Evolutionary conservation across 2,113 vertebrate species (phyloP), one percentile per base, ranked within the genome.

Genomic region (Nesospiza acunhae): DNA sequence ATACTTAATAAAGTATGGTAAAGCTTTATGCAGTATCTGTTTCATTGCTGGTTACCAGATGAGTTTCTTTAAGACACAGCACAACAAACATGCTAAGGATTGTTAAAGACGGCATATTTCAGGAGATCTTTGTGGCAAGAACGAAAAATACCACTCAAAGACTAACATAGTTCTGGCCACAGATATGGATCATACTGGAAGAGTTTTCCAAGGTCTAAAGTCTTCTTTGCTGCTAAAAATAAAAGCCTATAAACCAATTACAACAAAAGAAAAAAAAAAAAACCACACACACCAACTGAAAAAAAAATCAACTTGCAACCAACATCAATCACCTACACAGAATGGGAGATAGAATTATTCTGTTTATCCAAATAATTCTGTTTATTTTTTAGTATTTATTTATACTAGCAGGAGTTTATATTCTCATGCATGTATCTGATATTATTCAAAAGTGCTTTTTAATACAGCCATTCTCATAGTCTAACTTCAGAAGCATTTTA

Each of bases 221-320:
- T 42, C 17, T n/a, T 69, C 14, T 81, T 59, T 63, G 33, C 35
- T 87, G 9, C 59, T 63, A 58, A 21, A 77, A 81, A 86, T 49
- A 83, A 26, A 26, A 60, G 22, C 15, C 1, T 73, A 56, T 24
- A 44, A 66, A 41, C 24, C 33, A 79, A 23, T 22, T 68, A 31
- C 15, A 42, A 15, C 9, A 37, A 41, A 10, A 56, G 13, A 13
- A 19, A 47, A 33, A 4, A 20, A 24, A 47, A 33, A 24, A 47
- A 28, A 24, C 8, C 41, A 6, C 41, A 42, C 15, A 6, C 27
- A 22, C 1, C 7, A 37, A 50, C 11, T 0, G 0, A 28, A 8
- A 46, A 75, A 46, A 52, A 46, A 4, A 3, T 22, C 23, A 60
- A 10, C 13, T 52, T 41, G 33, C 19, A 81, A 33, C 8, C 35